phyloP scores from a whole-genome alignment of 2,888 invertebrate species.

The Hedychridium roseum region DNA sequence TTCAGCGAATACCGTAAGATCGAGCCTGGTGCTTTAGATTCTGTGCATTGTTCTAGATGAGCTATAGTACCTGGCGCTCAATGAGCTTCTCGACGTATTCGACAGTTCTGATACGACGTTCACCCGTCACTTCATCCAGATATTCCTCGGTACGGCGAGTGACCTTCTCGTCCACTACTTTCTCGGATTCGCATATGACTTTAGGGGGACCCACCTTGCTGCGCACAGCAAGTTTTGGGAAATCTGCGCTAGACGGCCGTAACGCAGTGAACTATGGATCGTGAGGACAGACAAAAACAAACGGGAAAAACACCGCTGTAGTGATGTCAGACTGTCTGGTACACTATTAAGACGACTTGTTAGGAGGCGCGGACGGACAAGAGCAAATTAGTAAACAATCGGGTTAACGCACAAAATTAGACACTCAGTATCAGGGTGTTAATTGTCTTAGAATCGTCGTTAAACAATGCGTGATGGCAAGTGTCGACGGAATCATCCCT shows the following conservation, averaged over 20 bases:
- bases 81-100: slow-evolving; percentile 95
- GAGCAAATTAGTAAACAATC: slow-evolving; percentile 51
- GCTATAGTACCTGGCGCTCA: slow-evolving; percentile 85
- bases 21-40: slow-evolving; percentile 22
- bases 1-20: too few species aligned
- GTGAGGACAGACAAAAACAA: slow-evolving; percentile 56
- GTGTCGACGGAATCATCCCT: too few species aligned
- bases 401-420: slow-evolving; percentile 42
- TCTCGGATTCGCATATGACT: slow-evolving; percentile 88
- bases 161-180: slow-evolving; percentile 87
- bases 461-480: too few species aligned
- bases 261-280: slow-evolving; percentile 61
- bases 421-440: slow-evolving; percentile 38
- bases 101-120: slow-evolving; percentile 86
- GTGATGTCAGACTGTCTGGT: slow-evolving; percentile 15
- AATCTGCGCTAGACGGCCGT: slow-evolving; percentile 73
- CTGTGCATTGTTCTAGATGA: slow-evolving; percentile 32
- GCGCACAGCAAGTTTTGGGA: slow-evolving; percentile 88
- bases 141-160: slow-evolving; percentile 88
- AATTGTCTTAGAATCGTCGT: slow-evolving; percentile 17
- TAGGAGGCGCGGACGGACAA: slow-evolving; percentile 29
- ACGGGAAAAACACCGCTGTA: slow-evolving; percentile 48
- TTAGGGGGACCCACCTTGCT: slow-evolving; percentile 84
- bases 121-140: slow-evolving; percentile 84
- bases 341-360: background rate